A percentile compares a stretch with the other conserved stretches of the same genome.
Conservation (phyloP, 2,888 invertebrate genomes). For the Seira sanloemensis region DNA sequence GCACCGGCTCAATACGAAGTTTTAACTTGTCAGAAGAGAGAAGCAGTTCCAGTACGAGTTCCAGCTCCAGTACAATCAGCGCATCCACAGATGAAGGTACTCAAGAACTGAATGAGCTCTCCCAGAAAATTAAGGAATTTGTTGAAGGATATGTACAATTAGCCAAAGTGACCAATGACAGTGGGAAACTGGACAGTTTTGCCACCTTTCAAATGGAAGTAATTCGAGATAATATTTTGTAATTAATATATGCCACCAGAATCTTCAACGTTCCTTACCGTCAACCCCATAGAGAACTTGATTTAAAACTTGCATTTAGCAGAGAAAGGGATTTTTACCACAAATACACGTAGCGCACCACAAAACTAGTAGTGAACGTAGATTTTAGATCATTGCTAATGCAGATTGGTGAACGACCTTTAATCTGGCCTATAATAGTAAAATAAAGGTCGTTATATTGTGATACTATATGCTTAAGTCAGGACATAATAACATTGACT, state of each 20-base stretch:
- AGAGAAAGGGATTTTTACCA: too few relatives aligned
- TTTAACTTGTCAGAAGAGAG: slow-evolving; percentile 30
- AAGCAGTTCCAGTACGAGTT: background rate
- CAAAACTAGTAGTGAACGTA: too few relatives aligned
- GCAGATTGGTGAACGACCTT: too few relatives aligned
- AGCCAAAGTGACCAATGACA: slow-evolving; percentile 44
- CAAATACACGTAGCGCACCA: too few relatives aligned
- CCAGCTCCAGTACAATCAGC: slow-evolving; percentile 19
- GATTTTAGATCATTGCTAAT: too few relatives aligned
- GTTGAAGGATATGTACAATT: slow-evolving; percentile 44
- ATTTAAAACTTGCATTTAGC: too few relatives aligned
- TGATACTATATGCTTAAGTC: slow-evolving; percentile 34
- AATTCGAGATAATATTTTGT: slow-evolving; percentile 33
- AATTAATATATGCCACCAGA: slow-evolving; percentile 5
- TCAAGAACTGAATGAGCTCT: background rate
- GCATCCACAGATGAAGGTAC: background rate
- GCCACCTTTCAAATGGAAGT: slow-evolving; percentile 41
- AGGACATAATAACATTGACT: too few relatives aligned
- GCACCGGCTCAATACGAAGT: slow-evolving; percentile 30
- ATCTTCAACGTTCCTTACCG: too few relatives aligned
- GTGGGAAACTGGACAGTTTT: slow-evolving; percentile 36
- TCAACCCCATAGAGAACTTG: too few relatives aligned
- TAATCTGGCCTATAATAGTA: too few relatives aligned
- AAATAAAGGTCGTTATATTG: slow-evolving; percentile 31
- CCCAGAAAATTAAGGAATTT: slow-evolving; percentile 47